Evolutionary conservation across 1,140 invertebrate genomes (phyloP).

Genomic region (Psilanteris sp.): DNA sequence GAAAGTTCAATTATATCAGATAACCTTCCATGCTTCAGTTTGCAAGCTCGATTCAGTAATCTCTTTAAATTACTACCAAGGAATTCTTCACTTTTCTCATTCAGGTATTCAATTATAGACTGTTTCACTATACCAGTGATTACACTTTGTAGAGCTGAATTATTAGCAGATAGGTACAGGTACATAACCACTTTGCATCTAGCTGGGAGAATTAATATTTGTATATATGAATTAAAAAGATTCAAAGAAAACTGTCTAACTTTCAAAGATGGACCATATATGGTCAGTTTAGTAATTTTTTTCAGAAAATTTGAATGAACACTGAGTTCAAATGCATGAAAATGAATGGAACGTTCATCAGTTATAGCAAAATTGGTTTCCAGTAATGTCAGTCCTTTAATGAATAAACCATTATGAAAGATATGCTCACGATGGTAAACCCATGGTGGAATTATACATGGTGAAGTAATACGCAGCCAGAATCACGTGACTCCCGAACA

Average conservation of each 20-base stretch:
- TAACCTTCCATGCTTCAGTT: constrained; percentile 84
- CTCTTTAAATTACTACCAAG: constrained; percentile 80
- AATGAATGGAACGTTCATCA: constrained; percentile 72
- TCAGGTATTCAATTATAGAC: constrained; percentile 82
- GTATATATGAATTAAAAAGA: constrained; percentile 83
- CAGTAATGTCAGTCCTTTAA: constrained; percentile 84
- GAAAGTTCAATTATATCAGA: constrained; percentile 88
- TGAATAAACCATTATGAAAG: constrained; percentile 82
- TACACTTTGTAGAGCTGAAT: constrained; percentile 87
- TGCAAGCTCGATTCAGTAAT: constrained; percentile 82
- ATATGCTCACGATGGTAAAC: constrained; percentile 84
- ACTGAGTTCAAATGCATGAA: constrained; percentile 80
- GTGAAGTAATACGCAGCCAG: no score
- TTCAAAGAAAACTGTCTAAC: no score
- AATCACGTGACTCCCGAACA: no score
- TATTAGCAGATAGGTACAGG: constrained; percentile 82
- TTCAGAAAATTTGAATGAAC: constrained; percentile 83
- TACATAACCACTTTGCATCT: constrained; percentile 84
- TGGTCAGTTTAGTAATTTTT: constrained; percentile 81
- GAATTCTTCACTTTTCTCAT: constrained; percentile 78
- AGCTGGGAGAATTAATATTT: constrained; percentile 84
- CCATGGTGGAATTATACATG: no score
- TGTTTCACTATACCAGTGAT: constrained; percentile 87
- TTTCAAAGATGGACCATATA: no score
- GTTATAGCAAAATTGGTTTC: constrained; percentile 78